A percentile compares a stretch with the other conserved stretches of the same genome.
Evolutionary conservation across 2,888 invertebrate species (phyloP).

Genomic region (Leptinotarsa haldemani): DNA sequence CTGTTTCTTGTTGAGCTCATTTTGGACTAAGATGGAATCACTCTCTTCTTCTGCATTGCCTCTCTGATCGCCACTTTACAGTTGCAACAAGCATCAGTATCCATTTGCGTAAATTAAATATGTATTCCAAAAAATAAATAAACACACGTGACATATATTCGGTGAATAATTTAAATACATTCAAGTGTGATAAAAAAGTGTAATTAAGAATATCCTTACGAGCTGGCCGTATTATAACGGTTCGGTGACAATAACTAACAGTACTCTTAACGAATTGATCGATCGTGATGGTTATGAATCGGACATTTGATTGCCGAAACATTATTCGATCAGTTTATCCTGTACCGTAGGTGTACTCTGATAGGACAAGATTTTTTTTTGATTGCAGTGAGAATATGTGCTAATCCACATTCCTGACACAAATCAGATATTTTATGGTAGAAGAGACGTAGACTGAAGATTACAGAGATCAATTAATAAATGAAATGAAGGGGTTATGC

Average conservation of each 20-base stretch:
- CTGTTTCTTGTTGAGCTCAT: no score
- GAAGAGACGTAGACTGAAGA: no score
- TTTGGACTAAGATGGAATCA: no score
- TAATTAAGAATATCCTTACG: slow-evolving; percentile 7
- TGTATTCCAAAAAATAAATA: not conserved
- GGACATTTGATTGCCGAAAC: not conserved
- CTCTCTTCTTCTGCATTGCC: no score
- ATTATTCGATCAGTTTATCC: not conserved
- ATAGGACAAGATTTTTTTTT: not conserved
- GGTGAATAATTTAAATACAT: slow-evolving; percentile 7
- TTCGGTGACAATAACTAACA: slow-evolving; percentile 3
- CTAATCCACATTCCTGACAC: no score
- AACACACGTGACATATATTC: not conserved
- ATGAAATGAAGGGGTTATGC: no score
- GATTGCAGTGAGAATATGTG: no score
- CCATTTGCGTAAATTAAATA: not conserved
- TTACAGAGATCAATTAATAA: no score
- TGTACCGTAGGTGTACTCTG: not conserved
- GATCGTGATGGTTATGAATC: slow-evolving; percentile 10
- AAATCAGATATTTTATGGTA: no score
- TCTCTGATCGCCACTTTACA: no score
- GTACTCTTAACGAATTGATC: slow-evolving; percentile 17
- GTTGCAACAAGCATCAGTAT: not conserved
- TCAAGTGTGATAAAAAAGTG: not conserved
- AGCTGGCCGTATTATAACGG: slow-evolving; percentile 4